Percentiles rank a stretch among this genome's conserved stretches.
Conservation (phyloP, 1,140 invertebrate species). For the Asbolus verrucosus region DNA sequence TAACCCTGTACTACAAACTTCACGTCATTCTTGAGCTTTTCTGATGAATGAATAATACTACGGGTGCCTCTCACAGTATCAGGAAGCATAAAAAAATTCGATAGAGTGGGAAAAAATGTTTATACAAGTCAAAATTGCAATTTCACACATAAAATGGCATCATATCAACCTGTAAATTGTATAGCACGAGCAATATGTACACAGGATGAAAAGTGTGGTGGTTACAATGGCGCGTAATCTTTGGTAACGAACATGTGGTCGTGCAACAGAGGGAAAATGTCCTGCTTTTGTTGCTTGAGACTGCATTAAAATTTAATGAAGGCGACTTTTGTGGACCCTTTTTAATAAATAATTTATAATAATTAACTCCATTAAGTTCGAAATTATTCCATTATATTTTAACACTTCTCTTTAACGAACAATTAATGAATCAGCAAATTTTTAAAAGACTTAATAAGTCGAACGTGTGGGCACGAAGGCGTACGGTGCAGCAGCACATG, state of each 20-base stretch:
- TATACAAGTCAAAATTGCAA: too few species aligned
- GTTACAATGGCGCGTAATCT: constrained; percentile 12
- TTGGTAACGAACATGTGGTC: constrained; percentile 21
- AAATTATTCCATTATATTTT: constrained; percentile 47
- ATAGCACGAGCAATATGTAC: constrained; percentile 12
- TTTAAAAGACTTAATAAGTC: constrained; percentile 43
- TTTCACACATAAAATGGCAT: constrained; percentile 11
- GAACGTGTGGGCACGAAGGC: constrained; percentile 22
- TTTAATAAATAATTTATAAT: constrained; percentile 49
- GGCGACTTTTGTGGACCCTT: constrained; percentile 41
- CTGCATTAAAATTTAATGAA: constrained; percentile 43
- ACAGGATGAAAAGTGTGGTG: constrained; percentile 8
- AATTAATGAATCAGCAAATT: constrained; percentile 49
- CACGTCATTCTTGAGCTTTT: too few species aligned
- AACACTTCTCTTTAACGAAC: constrained; percentile 48
- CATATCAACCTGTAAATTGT: constrained; percentile 11
- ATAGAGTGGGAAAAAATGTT: too few species aligned
- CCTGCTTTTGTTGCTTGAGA: constrained; percentile 16
- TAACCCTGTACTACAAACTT: too few species aligned
- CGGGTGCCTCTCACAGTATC: too few species aligned
- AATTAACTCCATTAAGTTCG: constrained; percentile 45
- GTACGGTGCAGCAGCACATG: not conserved
- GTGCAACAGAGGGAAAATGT: constrained; percentile 14
- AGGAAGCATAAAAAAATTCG: too few species aligned
- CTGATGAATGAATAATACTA: too few species aligned